A percentile compares a stretch with the other conserved stretches of the same genome.
phyloP scores from a whole-genome alignment of 2,113 vertebrate genomes.

The Chloropsis cyanopogon region DNA sequence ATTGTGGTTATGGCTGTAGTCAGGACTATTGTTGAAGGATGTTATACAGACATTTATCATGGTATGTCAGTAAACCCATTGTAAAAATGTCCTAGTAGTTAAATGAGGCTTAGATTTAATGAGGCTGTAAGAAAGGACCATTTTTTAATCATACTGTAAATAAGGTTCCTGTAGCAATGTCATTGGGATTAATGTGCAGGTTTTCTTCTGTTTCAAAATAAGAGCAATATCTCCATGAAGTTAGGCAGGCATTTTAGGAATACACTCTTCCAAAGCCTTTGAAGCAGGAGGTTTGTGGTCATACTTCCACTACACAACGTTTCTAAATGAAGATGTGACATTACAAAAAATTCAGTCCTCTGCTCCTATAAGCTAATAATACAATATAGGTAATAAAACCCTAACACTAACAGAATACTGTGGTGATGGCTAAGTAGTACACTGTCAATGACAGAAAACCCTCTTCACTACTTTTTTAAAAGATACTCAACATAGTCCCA shows the following conservation, averaged over 20 bases:
- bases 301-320: background rate
- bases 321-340: background rate
- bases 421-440: background rate
- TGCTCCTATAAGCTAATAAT: background rate
- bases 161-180: conserved; percentile 70
- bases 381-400: background rate
- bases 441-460: background rate
- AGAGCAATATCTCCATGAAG: background rate
- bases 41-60: conserved; percentile 74
- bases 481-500: background rate
- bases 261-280: background rate
- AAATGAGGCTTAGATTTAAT: conserved; percentile 80
- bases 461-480: background rate
- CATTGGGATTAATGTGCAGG: conserved; percentile 35
- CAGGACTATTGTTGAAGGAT: conserved; percentile 71
- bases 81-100: conserved; percentile 79
- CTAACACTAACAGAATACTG: background rate
- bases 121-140: conserved; percentile 65
- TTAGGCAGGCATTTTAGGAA: background rate
- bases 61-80: conserved; percentile 73
- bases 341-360: background rate
- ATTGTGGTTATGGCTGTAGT: conserved; percentile 55
- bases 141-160: conserved; percentile 72
- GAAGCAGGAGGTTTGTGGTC: background rate
- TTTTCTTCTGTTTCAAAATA: conserved; percentile 56